A percentile compares a stretch with the other conserved stretches of the same genome.
phyloP scores from a whole-genome alignment of 2,888 invertebrate species.

The Hermaeophaga mercurialis region DNA sequence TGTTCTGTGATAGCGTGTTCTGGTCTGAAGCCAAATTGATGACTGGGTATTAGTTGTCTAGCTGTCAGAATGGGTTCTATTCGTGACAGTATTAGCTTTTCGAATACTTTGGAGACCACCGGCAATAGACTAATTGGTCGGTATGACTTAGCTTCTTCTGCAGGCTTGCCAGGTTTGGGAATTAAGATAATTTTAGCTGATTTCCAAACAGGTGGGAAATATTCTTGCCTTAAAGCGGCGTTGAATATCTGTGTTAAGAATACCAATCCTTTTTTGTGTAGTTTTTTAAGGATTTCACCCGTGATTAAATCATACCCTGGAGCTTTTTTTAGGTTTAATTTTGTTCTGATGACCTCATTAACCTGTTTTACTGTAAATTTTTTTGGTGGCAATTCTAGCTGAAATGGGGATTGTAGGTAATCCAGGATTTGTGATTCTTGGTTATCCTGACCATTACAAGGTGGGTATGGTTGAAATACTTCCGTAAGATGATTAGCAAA shows the following conservation, averaged over 20 bases:
- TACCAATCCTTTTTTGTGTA: no score
- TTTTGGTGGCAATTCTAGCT: neutral
- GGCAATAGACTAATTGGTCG: conserved; percentile 4
- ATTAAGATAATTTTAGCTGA: neutral
- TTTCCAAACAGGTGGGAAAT: conserved; percentile 8
- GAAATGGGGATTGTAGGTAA: no score
- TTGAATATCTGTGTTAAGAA: conserved; percentile 1
- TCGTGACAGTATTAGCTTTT: neutral
- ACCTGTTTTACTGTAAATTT: no score
- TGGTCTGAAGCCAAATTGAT: no score
- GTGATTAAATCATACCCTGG: no score
- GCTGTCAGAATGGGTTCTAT: neutral
- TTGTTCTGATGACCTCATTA: no score
- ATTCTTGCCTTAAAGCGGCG: conserved; percentile 6
- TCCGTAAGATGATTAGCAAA: neutral
- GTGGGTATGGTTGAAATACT: neutral
- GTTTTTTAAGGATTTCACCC: no score
- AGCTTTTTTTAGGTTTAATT: no score
- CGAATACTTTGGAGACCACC: conserved; percentile 8
- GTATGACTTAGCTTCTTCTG: no score
- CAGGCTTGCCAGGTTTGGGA: conserved; percentile 1
- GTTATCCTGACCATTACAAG: no score
- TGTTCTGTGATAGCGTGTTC: no score
- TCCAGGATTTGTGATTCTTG: no score
- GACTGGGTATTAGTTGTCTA: neutral